phyloP scores from a whole-genome alignment of 2,797 vertebrate genomes.

The Sebastes hopkinsi region DNA sequence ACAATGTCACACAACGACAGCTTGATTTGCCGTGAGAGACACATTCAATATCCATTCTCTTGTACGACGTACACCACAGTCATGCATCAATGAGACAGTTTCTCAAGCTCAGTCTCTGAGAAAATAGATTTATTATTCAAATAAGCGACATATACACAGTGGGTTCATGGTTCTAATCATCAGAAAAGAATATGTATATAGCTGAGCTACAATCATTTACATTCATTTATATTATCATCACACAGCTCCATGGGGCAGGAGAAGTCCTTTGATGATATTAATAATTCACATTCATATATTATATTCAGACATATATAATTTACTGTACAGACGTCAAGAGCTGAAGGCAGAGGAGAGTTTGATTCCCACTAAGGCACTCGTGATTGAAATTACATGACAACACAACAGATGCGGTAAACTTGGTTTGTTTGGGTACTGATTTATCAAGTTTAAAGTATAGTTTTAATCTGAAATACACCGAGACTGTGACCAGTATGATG shows the following conservation, averaged over 20 bases:
- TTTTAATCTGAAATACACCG: not conserved
- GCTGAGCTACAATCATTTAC: conserved; percentile 24
- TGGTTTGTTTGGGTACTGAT: not conserved
- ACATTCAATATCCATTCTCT: not conserved
- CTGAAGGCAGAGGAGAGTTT: conserved; percentile 30
- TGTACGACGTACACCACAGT: not conserved
- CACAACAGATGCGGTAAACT: not conserved
- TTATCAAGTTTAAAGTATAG: not conserved
- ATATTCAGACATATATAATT: conserved; percentile 44
- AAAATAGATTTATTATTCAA: conserved; percentile 80
- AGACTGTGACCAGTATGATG: not conserved
- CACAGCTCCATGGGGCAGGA: not conserved
- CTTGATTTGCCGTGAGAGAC: not conserved
- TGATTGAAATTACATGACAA: conserved; percentile 27
- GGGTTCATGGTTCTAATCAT: conserved; percentile 60
- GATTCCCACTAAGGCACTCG: conserved; percentile 53
- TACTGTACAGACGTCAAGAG: conserved; percentile 49
- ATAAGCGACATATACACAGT: conserved; percentile 55
- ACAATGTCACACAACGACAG: not conserved
- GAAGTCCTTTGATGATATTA: conserved; percentile 15
- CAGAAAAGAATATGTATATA: conserved; percentile 20
- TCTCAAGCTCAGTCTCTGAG: conserved; percentile 54
- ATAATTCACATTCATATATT: conserved; percentile 45
- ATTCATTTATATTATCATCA: not conserved
- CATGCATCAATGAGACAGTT: not conserved